Percentiles rank a stretch among this genome's conserved stretches.
Evolutionary conservation across 2,797 vertebrate genomes (phyloP).

Genomic region (Monodelphis domestica): DNA sequence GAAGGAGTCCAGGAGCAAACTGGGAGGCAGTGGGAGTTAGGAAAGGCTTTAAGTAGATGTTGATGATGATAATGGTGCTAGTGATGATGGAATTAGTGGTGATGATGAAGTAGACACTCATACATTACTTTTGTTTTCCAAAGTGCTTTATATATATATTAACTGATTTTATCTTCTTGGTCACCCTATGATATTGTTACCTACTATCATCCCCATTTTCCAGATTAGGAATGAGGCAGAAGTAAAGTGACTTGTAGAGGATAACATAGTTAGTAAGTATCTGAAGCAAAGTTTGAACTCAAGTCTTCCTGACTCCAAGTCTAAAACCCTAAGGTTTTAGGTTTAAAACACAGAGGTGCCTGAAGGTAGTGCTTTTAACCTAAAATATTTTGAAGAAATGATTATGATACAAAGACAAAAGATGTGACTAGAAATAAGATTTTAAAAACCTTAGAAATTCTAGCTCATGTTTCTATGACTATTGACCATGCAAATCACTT

Average conservation of each 20-base stretch:
- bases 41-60: not conserved
- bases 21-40: not conserved
- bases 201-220: not conserved
- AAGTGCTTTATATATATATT: not conserved
- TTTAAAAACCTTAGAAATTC: slow-evolving; percentile 7
- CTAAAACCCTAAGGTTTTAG: too few relatives aligned
- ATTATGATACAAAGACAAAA: not conserved
- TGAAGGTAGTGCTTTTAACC: not conserved
- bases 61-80: not conserved
- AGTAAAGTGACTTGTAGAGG: not conserved
- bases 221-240: not conserved
- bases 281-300: not conserved
- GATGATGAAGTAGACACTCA: not conserved
- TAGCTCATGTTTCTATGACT: slow-evolving; percentile 42
- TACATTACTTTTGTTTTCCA: not conserved
- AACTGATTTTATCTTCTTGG: not conserved
- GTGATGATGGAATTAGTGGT: not conserved
- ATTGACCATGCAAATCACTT: slow-evolving; percentile 38
- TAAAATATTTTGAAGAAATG: not conserved
- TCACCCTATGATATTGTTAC: not conserved
- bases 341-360: not conserved
- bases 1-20: not conserved
- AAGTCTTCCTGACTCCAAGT: not conserved
- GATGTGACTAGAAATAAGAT: not conserved
- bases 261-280: not conserved